These are phyloP conservation scores for Sesia bembeciformis DNA, from an alignment of 2,888 invertebrate genomes.

Conservation along the genomic window DNA sequence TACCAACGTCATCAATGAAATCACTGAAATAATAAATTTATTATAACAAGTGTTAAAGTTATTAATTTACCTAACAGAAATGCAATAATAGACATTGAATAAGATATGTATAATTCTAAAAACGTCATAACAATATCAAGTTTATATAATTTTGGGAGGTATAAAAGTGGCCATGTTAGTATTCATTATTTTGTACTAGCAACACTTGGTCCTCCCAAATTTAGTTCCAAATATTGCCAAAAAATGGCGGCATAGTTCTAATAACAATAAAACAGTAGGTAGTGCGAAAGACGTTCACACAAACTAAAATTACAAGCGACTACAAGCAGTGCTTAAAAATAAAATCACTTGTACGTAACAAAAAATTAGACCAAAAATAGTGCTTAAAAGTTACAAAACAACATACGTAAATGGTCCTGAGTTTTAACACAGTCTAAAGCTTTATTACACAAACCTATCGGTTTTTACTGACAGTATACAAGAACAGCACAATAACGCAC, in stretches of 20 bases:
- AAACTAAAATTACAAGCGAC: constrained; percentile 37
- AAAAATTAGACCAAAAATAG: constrained; percentile 39
- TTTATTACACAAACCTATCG: constrained; percentile 47
- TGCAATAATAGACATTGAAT: not conserved
- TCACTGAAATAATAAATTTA: constrained; percentile 10
- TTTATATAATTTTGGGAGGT: not conserved
- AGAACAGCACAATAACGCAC: constrained; percentile 65
- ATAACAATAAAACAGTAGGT: constrained; percentile 19
- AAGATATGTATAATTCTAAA: not conserved
- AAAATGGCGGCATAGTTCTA: not conserved
- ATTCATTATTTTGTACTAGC: constrained; percentile 20
- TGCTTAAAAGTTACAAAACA: constrained; percentile 49
- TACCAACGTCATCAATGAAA: constrained; percentile 17
- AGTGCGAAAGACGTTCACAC: constrained; percentile 19
- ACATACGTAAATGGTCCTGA: constrained; percentile 60
- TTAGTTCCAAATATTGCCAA: not conserved
- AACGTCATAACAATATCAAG: not conserved
- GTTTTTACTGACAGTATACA: constrained; percentile 42
- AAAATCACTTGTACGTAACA: constrained; percentile 40
- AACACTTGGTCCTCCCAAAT: constrained; percentile 7
- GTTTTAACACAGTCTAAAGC: constrained; percentile 65
- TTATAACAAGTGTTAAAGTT: constrained; percentile 1
- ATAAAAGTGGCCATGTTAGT: not conserved
- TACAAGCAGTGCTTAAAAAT: constrained; percentile 58
- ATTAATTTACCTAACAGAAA: not conserved